phyloP scores from a whole-genome alignment of 2,888 invertebrate genomes.

The Andrena haemorrhoa region DNA sequence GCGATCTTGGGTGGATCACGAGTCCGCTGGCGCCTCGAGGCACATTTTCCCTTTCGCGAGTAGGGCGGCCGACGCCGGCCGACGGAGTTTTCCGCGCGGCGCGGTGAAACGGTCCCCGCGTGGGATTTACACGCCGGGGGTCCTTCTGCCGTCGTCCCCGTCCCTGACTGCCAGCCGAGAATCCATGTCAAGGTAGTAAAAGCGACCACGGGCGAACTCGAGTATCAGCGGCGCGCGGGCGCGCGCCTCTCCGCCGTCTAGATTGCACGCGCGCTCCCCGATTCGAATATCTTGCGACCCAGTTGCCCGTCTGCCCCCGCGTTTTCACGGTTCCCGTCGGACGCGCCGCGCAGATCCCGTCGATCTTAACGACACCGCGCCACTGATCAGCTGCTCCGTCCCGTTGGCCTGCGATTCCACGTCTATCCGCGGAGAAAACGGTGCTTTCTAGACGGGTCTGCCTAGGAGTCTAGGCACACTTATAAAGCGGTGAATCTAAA shows the following conservation, averaged over 20 bases:
- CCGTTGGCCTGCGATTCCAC: not conserved
- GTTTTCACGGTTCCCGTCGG: slow-evolving; percentile 47
- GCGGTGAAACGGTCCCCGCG: slow-evolving; percentile 42
- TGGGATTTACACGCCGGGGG: slow-evolving; percentile 44
- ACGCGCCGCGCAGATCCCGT: not conserved
- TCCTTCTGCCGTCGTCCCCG: slow-evolving; percentile 64
- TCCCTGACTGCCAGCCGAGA: slow-evolving; percentile 74
- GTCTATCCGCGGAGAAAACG: not conserved
- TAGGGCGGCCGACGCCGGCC: not conserved
- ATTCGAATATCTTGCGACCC: slow-evolving; percentile 51
- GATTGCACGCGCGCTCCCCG: slow-evolving; percentile 30
- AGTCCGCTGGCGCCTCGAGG: not conserved
- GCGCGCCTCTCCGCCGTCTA: slow-evolving; percentile 28
- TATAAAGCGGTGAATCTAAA: no score
- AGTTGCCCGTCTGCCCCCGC: slow-evolving; percentile 27
- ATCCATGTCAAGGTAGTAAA: slow-evolving; percentile 83
- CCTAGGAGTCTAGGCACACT: no score
- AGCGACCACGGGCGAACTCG: slow-evolving; percentile 75
- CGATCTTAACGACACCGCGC: not conserved
- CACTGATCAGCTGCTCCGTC: not conserved
- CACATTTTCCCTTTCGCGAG: not conserved
- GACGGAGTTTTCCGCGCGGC: slow-evolving; percentile 18
- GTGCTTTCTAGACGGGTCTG: not conserved
- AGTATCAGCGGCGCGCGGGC: slow-evolving; percentile 41
- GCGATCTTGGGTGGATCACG: not conserved